Percentiles rank a stretch among this genome's conserved stretches.
phyloP scores from a whole-genome alignment of 2,797 vertebrate species.

The Alosa sapidissima region DNA sequence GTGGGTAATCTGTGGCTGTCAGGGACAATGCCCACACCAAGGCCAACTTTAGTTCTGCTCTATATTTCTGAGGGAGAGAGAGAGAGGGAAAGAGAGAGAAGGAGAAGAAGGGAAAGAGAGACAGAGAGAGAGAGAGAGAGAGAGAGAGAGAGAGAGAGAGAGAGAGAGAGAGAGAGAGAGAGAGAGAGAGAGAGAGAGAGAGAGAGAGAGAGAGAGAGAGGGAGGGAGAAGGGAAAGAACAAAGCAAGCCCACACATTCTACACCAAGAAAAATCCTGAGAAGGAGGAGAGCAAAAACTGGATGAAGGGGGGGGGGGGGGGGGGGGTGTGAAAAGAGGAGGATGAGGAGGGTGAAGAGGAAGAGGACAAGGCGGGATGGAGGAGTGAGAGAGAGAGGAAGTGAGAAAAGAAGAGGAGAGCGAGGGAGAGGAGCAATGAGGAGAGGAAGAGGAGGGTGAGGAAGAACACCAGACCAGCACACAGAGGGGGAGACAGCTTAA shows the following conservation, averaged over 20 bases:
- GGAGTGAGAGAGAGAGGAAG: background rate
- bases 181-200: background rate
- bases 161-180: background rate
- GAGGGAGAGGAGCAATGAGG: background rate
- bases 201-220: background rate
- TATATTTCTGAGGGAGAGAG: conserved; percentile 50
- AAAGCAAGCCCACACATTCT: background rate
- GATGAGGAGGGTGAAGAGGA: background rate
- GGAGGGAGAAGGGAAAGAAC: background rate
- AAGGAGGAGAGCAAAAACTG: background rate
- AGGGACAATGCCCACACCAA: conserved; percentile 40
- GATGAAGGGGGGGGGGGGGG: background rate
- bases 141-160: background rate
- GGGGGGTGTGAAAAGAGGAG: background rate
- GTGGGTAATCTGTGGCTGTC: conserved; percentile 32
- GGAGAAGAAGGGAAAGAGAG: conserved; percentile 29
- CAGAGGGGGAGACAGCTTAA: no score
- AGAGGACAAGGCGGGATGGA: background rate
- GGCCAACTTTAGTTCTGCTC: conserved; percentile 50
- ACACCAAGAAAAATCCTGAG: background rate
- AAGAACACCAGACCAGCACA: no score
- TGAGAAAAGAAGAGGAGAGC: background rate
- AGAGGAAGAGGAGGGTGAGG: background rate
- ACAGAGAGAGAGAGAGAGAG: background rate
- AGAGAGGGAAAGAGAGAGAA: background rate